Conservation (phyloP, 2,797 vertebrate genomes). For the Chelon labrosus region DNA sequence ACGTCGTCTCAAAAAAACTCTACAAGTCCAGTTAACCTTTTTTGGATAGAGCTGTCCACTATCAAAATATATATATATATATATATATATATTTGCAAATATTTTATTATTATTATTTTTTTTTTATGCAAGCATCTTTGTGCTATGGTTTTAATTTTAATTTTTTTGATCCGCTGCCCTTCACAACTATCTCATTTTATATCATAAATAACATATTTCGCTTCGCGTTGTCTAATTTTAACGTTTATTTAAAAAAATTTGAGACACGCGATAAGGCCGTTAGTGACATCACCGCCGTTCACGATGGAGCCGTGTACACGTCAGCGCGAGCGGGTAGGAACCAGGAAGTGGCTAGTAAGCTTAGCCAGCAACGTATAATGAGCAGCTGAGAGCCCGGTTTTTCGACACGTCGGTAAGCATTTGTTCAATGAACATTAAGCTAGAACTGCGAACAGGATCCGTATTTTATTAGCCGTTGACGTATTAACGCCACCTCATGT, state of each 20-base stretch:
- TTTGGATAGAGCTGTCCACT: no score
- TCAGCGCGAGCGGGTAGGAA: slow-evolving; percentile 57
- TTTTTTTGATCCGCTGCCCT: slow-evolving; percentile 42
- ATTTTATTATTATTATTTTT: slow-evolving; percentile 51
- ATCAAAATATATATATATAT: no score
- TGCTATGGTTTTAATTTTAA: no score
- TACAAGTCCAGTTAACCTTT: no score
- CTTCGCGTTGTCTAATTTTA: slow-evolving; percentile 1
- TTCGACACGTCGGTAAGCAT: slow-evolving; percentile 68
- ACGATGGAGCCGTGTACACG: slow-evolving; percentile 41
- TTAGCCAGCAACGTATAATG: slow-evolving; percentile 68
- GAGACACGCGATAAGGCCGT: neutral
- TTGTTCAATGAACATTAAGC: slow-evolving; percentile 43
- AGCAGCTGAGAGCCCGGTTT: slow-evolving; percentile 56
- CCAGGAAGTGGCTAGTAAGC: slow-evolving; percentile 71
- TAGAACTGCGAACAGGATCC: neutral
- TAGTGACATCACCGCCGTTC: slow-evolving; percentile 16
- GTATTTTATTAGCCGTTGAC: rapidly evolving
- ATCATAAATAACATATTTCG: slow-evolving; percentile 46
- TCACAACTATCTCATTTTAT: slow-evolving; percentile 32
- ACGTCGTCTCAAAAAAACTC: no score
- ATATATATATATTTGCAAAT: no score
- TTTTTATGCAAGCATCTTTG: slow-evolving; percentile 30
- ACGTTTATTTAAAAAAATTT: no score
- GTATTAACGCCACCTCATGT: neutral